phyloP scores from a whole-genome alignment of 1,140 invertebrate genomes.

The Lepidostoma basale region DNA sequence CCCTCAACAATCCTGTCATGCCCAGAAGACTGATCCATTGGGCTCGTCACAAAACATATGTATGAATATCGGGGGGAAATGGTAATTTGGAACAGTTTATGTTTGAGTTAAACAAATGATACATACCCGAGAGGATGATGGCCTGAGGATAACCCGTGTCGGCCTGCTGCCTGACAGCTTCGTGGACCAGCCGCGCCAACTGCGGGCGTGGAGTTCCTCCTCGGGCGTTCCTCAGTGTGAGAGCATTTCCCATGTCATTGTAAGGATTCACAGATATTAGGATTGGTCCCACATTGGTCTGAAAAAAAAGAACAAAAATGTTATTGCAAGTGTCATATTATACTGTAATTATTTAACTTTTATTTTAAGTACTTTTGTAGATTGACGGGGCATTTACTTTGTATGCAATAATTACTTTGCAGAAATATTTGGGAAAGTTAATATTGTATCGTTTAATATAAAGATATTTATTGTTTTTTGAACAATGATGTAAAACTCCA shows the following conservation, averaged over 20 bases:
- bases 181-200: constrained; percentile 85
- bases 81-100: neutral
- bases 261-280: constrained; percentile 89
- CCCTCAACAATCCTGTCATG: too few species aligned
- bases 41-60: too few species aligned
- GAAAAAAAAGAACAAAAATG: constrained; percentile 49
- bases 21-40: too few species aligned
- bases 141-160: constrained; percentile 95
- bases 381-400: too few species aligned
- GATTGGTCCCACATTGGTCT: constrained; percentile 94
- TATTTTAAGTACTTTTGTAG: too few species aligned
- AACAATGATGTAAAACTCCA: too few species aligned
- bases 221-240: constrained; percentile 85
- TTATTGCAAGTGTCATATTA: neutral
- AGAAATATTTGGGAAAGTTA: too few species aligned
- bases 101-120: neutral
- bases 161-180: constrained; percentile 90
- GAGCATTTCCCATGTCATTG: constrained; percentile 82
- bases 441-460: too few species aligned
- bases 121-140: constrained; percentile 83
- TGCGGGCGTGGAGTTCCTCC: constrained; percentile 65
- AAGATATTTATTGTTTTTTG: too few species aligned
- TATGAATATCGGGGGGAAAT: constrained; percentile 5
- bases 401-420: too few species aligned
- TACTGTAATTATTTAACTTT: neutral